Percentiles rank a stretch among this genome's conserved stretches.
These are phyloP conservation scores for Melospiza melodia DNA, from an alignment of 2,113 vertebrate genomes.

Conservation along the genomic window DNA sequence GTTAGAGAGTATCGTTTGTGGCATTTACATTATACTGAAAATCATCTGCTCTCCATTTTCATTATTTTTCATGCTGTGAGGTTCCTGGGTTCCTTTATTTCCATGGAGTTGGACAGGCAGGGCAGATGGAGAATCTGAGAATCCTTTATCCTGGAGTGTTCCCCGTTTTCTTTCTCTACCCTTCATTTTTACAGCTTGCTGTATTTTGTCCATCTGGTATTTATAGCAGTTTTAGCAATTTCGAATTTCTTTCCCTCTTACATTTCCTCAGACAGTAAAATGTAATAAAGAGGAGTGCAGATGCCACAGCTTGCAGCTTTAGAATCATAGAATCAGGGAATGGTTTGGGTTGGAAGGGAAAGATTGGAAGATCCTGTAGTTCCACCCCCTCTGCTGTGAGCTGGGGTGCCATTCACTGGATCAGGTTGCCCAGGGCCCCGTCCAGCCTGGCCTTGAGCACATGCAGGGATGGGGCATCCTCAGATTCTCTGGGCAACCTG, in stretches of 20 bases:
- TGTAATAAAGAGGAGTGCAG: neutral
- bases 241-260: neutral
- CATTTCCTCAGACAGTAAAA: slow-evolving; percentile 5
- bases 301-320: neutral
- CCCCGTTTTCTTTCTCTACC: neutral
- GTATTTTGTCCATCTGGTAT: slow-evolving; percentile 8
- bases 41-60: neutral
- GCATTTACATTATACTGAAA: neutral
- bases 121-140: neutral
- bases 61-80: neutral
- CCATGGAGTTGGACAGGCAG: neutral
- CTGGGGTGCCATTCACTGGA: neutral
- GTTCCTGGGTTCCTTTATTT: slow-evolving; percentile 5
- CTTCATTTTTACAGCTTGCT: neutral
- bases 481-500: neutral
- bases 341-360: neutral
- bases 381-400: neutral
- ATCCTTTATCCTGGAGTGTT: neutral
- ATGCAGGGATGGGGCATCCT: neutral
- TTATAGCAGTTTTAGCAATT: slow-evolving; percentile 18
- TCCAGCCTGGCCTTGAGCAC: neutral
- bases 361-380: neutral
- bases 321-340: neutral
- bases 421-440: neutral
- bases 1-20: neutral